Evolutionary conservation across 2,113 vertebrate genomes (phyloP), one percentile per base, ranked within the genome.

Genomic region (Equus quagga): DNA sequence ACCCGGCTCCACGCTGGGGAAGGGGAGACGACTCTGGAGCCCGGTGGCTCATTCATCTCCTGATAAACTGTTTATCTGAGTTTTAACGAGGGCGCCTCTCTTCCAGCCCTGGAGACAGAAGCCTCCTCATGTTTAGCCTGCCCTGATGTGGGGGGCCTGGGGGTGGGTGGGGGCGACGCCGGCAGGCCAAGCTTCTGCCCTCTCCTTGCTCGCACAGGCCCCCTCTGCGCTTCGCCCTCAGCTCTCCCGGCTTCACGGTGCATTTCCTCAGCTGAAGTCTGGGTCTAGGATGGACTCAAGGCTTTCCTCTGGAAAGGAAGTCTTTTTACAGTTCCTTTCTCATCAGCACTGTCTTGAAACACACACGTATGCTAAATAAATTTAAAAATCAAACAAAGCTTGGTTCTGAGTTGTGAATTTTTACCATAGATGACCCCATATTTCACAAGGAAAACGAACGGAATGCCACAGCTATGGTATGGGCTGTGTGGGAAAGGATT

Each of bases 81-180:
- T 98, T 99, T 99, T 99, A 99, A 99, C 98, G 98, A 99, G 99
- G 99, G 99, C 99, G 99, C 99, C 99, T 99, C 98, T 98, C 98
- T 98, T 96, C 98, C 98, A 98, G 98, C 95, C 98, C 97, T 99
- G 99, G 98, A 99, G 99, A 99, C 99, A 99, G 98, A 98, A 99
- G 98, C 98, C 98, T 98, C 98, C 96, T 98, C 98, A 92, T 99
- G 98, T 99, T 98, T 97, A 97, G 97, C 96, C 93, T 96, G 98
- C 97, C 79, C 91, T 97, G 96, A 96, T 97, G 98, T 97, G 96
- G 98, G 97, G 96, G 96, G 97, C 94, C 94, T 62, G 65, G 51
- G 92, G 82, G 69, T 56, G 72, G 93, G 80, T 64, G 76, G 89
- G 83, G 93, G 93, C 4, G 70, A 91, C 31, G 73, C 87, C 83